Conservation (phyloP, 2,888 invertebrate species). For the Drosophila antonietae region DNA sequence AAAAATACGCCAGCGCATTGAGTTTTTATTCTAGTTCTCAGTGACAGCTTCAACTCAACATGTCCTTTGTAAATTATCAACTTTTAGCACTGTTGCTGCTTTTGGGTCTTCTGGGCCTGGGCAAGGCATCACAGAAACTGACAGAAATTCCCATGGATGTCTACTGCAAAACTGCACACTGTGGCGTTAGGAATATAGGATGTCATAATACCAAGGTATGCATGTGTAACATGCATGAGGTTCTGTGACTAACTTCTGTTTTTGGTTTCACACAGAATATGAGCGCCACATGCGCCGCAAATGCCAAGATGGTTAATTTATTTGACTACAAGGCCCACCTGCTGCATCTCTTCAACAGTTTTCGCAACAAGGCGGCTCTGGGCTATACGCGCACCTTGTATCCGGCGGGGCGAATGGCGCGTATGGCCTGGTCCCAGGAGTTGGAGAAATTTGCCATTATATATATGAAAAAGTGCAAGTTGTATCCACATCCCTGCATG, state of each 20-base stretch:
- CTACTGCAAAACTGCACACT: constrained; percentile 36
- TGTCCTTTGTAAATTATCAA: constrained; percentile 3
- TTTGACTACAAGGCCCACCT: neutral
- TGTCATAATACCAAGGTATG: constrained; percentile 36
- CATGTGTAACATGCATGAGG: no score
- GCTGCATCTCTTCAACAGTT: constrained; percentile 34
- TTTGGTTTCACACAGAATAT: constrained; percentile 21
- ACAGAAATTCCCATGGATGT: neutral
- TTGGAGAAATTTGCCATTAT: constrained; percentile 41
- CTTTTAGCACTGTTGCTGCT: neutral
- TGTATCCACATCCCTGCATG: constrained; percentile 35
- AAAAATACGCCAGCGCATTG: neutral
- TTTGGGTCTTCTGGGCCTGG: neutral
- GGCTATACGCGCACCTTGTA: constrained; percentile 32
- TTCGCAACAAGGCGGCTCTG: constrained; percentile 46
- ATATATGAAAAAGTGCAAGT: constrained; percentile 27
- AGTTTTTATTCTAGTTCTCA: neutral
- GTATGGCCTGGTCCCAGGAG: constrained; percentile 58
- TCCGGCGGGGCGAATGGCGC: constrained; percentile 55
- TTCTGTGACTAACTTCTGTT: neutral
- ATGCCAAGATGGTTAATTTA: constrained; percentile 15
- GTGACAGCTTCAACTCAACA: neutral
- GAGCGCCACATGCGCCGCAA: constrained; percentile 7
- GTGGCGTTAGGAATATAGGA: constrained; percentile 37
- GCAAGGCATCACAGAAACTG: accelerated